Base-by-base conservation (phyloP, 1,140 invertebrate genomes). In the Sinella curviseta region DNA sequence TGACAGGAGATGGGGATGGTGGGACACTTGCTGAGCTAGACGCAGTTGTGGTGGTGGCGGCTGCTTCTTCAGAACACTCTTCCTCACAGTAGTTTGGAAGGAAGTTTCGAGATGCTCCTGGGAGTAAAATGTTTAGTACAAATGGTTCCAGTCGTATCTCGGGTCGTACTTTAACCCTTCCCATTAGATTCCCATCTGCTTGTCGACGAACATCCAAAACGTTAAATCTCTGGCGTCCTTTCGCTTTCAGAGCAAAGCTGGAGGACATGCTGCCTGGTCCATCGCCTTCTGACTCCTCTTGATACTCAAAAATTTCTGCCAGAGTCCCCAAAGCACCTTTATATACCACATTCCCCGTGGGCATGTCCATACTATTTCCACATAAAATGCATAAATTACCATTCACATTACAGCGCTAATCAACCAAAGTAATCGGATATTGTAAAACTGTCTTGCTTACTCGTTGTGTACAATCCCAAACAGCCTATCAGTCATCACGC, bases 251-350 rank as follows among this genome's bases (percentile, higher is more conserved):
- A 36, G 85, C 83, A 78, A 90, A 87, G 35, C 85, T 86, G 17
- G 77, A 81, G 28, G 65, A 82, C 26, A 67, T 39, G 17, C 1
- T 33, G 31, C 65, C 55, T 34, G n/a, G 28, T 35, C 30, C 28
- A 3, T 80, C 80, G 16, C 74, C 36, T 34, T 82, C 82, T 48
- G 74, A 76, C 74, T 89, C 89, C 80, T 90, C 87, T 79, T 88
- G 88, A 81, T 90, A 91, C 77, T 91, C 91, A 81, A 91, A 91
- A 34, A 93, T 91, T 86, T 93, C 92, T n/a, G 91, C 92, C n/a
- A 92, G 92, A 31, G 91, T 92, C 26, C 92, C 92, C 78, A 92
- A 31, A 8, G 82, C 77, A n/a, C 77, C 67, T n/a, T 78, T 57
- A 67, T 30, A 54, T 14, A 75, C 77, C 24, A 80, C 73, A 1